phyloP scores from a whole-genome alignment of 1,140 invertebrate genomes.

The Nephotettix cincticeps region DNA sequence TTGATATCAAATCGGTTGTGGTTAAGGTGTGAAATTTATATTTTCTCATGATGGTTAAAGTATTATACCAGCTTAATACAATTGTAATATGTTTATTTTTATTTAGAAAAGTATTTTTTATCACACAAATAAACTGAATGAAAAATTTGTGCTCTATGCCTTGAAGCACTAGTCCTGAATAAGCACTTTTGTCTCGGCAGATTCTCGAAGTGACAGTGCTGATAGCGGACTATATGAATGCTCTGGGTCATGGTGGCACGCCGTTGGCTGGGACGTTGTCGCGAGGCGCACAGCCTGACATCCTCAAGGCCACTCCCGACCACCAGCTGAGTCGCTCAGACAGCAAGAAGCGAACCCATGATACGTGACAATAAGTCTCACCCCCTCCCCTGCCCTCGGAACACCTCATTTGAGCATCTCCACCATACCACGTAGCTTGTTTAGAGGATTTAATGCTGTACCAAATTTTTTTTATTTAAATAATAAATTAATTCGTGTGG shows the following conservation, averaged over 20 bases:
- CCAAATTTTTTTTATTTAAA: too few species aligned
- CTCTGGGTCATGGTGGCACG: slow-evolving; percentile 71
- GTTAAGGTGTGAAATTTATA: too few species aligned
- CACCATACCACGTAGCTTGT: neutral
- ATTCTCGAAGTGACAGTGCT: slow-evolving; percentile 88
- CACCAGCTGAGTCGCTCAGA: slow-evolving; percentile 55
- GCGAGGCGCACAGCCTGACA: slow-evolving; percentile 73
- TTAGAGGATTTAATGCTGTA: too few species aligned
- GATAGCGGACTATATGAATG: slow-evolving; percentile 96
- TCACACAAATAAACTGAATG: too few species aligned
- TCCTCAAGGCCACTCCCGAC: slow-evolving; percentile 80
- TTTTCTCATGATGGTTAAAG: too few species aligned
- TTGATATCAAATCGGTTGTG: too few species aligned
- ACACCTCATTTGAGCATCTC: neutral
- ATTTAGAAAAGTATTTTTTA: too few species aligned
- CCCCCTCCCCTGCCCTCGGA: neutral
- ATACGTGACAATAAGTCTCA: slow-evolving; percentile 32
- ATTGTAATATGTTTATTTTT: too few species aligned
- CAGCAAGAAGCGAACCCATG: slow-evolving; percentile 37
- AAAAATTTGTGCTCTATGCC: too few species aligned
- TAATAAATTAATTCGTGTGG: too few species aligned
- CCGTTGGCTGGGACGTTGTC: slow-evolving; percentile 79
- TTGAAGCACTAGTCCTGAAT: too few species aligned
- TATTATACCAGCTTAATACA: too few species aligned
- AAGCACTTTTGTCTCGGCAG: slow-evolving; percentile 57